Evolutionary conservation across 2,888 invertebrate species (phyloP).

Genomic region (Vannuccia rotundouncinata): DNA sequence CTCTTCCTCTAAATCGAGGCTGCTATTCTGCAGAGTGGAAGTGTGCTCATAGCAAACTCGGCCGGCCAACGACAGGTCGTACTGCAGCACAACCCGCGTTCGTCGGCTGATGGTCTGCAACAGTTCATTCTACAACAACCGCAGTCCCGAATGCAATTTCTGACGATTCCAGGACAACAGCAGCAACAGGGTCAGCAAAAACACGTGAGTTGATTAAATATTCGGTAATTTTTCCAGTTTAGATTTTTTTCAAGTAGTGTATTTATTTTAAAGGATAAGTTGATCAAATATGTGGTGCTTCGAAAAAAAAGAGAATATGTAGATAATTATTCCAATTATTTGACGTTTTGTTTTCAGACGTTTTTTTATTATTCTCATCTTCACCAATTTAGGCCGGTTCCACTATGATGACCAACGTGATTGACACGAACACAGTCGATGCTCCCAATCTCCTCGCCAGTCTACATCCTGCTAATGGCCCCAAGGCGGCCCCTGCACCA

Average conservation of each 20-base stretch:
- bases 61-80: not conserved
- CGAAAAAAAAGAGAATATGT: no score
- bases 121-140: not conserved
- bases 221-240: not conserved
- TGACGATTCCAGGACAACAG: not conserved
- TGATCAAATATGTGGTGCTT: no score
- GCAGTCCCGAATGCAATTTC: not conserved
- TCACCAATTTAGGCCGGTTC: no score
- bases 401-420: no score
- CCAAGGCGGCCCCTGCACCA: not conserved
- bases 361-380: no score
- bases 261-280: no score
- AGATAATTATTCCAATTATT: no score
- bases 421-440: not conserved
- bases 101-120: not conserved
- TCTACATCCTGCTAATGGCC: not conserved
- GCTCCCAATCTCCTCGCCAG: not conserved
- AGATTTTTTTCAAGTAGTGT: no score
- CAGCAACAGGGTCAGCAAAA: not conserved
- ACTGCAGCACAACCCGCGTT: not conserved
- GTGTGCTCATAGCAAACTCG: not conserved
- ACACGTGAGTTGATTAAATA: not conserved
- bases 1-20: no score
- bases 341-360: no score
- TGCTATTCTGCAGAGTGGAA: not conserved